A percentile compares a stretch with the other conserved stretches of the same genome.
Conservation (phyloP, 1,140 invertebrate genomes). For the Platyscapa corneri region DNA sequence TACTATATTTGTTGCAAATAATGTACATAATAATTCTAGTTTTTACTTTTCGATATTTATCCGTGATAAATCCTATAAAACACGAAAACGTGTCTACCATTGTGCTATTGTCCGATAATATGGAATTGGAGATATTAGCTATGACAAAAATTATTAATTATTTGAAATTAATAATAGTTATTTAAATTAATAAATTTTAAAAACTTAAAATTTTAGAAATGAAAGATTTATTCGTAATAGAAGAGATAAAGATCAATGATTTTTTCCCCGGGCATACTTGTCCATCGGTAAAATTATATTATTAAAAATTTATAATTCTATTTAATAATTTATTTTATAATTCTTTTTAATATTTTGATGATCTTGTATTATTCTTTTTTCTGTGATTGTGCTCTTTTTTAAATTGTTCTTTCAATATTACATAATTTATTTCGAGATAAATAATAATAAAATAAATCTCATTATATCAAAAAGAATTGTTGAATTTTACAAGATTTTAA, state of each 20-base stretch:
- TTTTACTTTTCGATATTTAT: background rate
- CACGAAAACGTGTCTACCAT: background rate
- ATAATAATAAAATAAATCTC: background rate
- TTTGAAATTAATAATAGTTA: background rate
- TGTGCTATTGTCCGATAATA: background rate
- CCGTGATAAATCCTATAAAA: background rate
- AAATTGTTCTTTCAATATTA: background rate
- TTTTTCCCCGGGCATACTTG: background rate
- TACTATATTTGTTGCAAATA: background rate
- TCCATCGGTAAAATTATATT: background rate
- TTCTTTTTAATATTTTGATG: background rate
- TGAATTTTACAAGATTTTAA: background rate
- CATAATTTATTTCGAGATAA: background rate
- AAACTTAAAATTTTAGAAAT: background rate
- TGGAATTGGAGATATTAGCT: background rate
- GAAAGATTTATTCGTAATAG: background rate
- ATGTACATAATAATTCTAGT: background rate
- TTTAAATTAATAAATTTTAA: background rate
- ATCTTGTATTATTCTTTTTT: background rate
- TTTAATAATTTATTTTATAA: slow-evolving; percentile 4
- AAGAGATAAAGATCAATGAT: background rate
- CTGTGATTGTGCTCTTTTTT: background rate
- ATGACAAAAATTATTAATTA: background rate
- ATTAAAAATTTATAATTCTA: too few species aligned
- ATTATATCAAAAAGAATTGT: background rate